A percentile compares a stretch with the other conserved stretches of the same genome.
Evolutionary conservation across 2,113 vertebrate species (phyloP).

Genomic region (Thomomys bottae): DNA sequence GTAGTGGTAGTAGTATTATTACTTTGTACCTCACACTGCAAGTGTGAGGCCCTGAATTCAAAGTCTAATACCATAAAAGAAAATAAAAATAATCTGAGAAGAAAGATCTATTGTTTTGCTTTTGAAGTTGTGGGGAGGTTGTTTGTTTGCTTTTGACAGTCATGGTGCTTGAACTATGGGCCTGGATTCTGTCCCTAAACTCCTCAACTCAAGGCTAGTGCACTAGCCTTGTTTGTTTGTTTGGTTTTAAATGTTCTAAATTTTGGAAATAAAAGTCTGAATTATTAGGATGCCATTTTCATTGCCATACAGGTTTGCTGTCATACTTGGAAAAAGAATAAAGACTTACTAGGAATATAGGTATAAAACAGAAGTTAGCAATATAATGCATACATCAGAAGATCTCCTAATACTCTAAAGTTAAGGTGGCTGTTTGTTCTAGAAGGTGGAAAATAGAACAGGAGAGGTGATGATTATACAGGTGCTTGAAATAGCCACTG

Average conservation of each 20-base stretch:
- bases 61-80: no score
- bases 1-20: no score
- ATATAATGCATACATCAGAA: conserved; percentile 18
- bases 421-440: conserved; percentile 27
- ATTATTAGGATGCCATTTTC: background rate
- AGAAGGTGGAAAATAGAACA: conserved; percentile 64
- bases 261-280: conserved; percentile 10
- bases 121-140: no score
- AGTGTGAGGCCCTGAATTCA: no score
- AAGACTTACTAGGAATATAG: conserved; percentile 12
- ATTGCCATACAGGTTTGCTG: background rate
- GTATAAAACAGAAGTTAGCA: conserved; percentile 6
- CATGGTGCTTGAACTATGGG: no score
- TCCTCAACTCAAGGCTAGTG: no score
- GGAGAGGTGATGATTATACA: conserved; percentile 49
- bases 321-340: conserved; percentile 20
- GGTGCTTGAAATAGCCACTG: conserved; percentile 33
- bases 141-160: no score
- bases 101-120: background rate
- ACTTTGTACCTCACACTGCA: no score
- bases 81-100: background rate
- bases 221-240: no score
- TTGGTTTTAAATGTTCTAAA: background rate
- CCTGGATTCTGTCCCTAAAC: no score
- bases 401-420: conserved; percentile 38